Evolutionary conservation across 2,113 vertebrate species (phyloP).

Genomic region (Eubucco bourcierii): DNA sequence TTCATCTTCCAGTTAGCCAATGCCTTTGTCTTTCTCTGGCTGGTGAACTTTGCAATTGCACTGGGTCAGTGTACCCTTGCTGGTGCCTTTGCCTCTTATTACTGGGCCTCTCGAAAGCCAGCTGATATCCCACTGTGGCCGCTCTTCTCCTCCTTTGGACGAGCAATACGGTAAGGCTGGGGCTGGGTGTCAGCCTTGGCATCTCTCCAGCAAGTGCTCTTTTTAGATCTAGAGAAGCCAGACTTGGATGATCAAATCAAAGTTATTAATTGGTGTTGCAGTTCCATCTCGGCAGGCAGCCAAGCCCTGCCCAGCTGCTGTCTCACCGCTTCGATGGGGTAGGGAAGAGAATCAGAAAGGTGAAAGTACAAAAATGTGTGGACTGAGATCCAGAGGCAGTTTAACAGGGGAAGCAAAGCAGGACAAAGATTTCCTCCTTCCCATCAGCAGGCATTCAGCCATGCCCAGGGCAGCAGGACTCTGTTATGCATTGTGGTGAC

Average conservation of each 20-base stretch:
- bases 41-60: slow-evolving; percentile 92
- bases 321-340: rapidly evolving
- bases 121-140: slow-evolving; percentile 88
- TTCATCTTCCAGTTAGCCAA: slow-evolving; percentile 89
- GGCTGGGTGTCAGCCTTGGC: neutral
- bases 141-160: slow-evolving; percentile 88
- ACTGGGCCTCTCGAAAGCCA: slow-evolving; percentile 93
- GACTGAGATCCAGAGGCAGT: neutral
- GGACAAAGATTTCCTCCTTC: neutral
- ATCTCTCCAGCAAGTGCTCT: neutral
- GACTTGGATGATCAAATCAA: neutral
- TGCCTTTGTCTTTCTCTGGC: slow-evolving; percentile 91
- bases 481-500: rapidly evolving
- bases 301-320: rapidly evolving
- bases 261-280: neutral
- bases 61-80: slow-evolving; percentile 94
- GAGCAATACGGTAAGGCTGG: slow-evolving; percentile 85
- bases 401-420: neutral
- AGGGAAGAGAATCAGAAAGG: neutral
- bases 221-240: neutral
- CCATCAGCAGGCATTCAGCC: neutral
- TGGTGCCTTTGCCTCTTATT: slow-evolving; percentile 94
- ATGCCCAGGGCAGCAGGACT: neutral
- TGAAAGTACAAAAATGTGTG: rapidly evolving
- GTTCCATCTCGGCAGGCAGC: rapidly evolving